phyloP scores from a whole-genome alignment of 2,888 invertebrate genomes.

The Panorpa germanica region DNA sequence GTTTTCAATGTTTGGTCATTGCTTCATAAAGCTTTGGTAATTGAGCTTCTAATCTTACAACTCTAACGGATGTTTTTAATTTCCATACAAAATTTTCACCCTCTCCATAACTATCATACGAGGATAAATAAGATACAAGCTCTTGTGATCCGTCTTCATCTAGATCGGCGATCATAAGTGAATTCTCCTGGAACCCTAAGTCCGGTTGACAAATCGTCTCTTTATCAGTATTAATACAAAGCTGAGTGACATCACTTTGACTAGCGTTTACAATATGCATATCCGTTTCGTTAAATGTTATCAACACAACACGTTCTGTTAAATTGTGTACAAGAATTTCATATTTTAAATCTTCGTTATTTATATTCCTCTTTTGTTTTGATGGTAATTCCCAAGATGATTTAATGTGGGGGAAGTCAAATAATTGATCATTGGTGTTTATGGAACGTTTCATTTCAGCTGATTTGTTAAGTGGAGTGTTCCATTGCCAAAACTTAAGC shows the following conservation, averaged over 20 bases:
- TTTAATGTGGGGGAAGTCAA: no score
- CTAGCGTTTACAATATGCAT: slow-evolving; percentile 60
- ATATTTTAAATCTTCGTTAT: slow-evolving; percentile 13
- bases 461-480: slow-evolving; percentile 10
- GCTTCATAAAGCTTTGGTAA: slow-evolving; percentile 47
- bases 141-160: slow-evolving; percentile 61
- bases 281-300: slow-evolving; percentile 57
- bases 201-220: slow-evolving; percentile 50
- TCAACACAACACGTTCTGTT: slow-evolving; percentile 54
- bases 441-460: slow-evolving; percentile 10
- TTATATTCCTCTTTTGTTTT: slow-evolving; percentile 14
- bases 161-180: slow-evolving; percentile 52
- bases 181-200: slow-evolving; percentile 49
- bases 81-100: slow-evolving; percentile 30
- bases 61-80: slow-evolving; percentile 44
- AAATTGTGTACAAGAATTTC: slow-evolving; percentile 39
- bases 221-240: slow-evolving; percentile 33
- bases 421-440: slow-evolving; percentile 14
- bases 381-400: slow-evolving; percentile 16
- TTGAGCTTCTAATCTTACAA: slow-evolving; percentile 51
- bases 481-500: slow-evolving; percentile 71
- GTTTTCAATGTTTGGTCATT: no score
- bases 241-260: slow-evolving; percentile 55
- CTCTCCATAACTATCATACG: slow-evolving; percentile 26
- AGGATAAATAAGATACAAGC: slow-evolving; percentile 55